Base-by-base conservation (phyloP, 2,888 invertebrate species). In the Pasiphila rectangulata region DNA sequence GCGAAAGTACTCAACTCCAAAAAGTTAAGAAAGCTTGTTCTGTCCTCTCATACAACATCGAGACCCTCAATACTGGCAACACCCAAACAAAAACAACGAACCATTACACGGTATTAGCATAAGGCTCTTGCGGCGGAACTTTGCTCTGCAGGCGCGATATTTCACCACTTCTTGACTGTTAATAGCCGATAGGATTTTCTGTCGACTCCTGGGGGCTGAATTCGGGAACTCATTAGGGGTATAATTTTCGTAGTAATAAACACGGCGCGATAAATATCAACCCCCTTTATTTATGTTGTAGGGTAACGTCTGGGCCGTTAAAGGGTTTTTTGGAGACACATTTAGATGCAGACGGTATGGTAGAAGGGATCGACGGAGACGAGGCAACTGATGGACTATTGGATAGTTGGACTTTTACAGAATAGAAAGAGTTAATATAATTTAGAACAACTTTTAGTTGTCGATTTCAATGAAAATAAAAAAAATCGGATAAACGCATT, bases 131-230 rank as follows among this genome's bases (percentile, higher is more conserved):
- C 54, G 60, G 64, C 57, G 56, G 61, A 76, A 75, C 62, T 79
- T 69, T 62, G 57, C 53, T 53, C 61, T 51, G 56, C 56, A 55
- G 57, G 61, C 62, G 71, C 76, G 60, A 84, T 85, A 85, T 78
- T 75, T 85, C 72, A 84, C 79, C 72, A 78, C 75, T 76, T 71
- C 82, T 79, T 76, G 80, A 79, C 83, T 81, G 80, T 78, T 88
- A 87, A 87, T 87, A 86, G 87, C 78, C 84, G 79, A 88, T 86
- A 85, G 86, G 87, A 85, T 87, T 85, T 86, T 84, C 84, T 79
- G 77, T 75, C 53, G 42, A 43, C 69, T 75, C 66, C 63, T 65
- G 49, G 63, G 74, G 77, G 69, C 41, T 41, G 77, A 74, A 72
- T 83, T 83, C 79, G 83, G 79, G 81, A 85, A 86, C 85, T 87